Conservation (phyloP, 2,888 invertebrate genomes). For the Nomada goodeniana region DNA sequence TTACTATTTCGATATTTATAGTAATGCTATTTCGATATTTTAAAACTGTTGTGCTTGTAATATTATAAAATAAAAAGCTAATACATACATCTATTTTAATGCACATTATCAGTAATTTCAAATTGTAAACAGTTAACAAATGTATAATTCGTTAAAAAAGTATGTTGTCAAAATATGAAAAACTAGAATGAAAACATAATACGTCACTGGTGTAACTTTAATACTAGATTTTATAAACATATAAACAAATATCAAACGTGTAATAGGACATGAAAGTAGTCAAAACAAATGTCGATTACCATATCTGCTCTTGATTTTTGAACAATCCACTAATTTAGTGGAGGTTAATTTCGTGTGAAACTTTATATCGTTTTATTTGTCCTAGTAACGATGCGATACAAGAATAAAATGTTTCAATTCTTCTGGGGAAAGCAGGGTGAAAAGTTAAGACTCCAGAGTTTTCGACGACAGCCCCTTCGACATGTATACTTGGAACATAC, state of each 20-base stretch:
- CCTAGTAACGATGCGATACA: neutral
- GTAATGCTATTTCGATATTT: neutral
- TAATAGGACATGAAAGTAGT: constrained; percentile 14
- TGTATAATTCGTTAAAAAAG: neutral
- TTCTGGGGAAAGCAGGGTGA: constrained; percentile 8
- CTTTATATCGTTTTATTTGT: neutral
- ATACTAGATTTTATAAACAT: too few species aligned
- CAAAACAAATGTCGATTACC: constrained; percentile 60
- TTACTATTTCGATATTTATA: neutral
- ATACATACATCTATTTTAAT: neutral
- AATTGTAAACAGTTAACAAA: neutral
- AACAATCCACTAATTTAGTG: constrained; percentile 25
- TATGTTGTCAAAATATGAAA: neutral
- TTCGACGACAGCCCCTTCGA: constrained; percentile 22
- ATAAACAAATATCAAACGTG: constrained; percentile 40
- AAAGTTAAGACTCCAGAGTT: constrained; percentile 36
- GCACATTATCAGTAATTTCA: neutral
- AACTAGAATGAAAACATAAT: too few species aligned
- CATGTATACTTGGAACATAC: constrained; percentile 11
- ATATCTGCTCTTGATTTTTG: constrained; percentile 37
- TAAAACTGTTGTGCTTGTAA: neutral
- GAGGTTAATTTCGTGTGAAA: neutral
- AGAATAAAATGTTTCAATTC: constrained; percentile 1
- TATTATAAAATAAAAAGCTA: neutral
- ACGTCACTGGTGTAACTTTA: too few species aligned